Conservation (phyloP, 2,113 vertebrate genomes). For the Hemiscyllium ocellatum region DNA sequence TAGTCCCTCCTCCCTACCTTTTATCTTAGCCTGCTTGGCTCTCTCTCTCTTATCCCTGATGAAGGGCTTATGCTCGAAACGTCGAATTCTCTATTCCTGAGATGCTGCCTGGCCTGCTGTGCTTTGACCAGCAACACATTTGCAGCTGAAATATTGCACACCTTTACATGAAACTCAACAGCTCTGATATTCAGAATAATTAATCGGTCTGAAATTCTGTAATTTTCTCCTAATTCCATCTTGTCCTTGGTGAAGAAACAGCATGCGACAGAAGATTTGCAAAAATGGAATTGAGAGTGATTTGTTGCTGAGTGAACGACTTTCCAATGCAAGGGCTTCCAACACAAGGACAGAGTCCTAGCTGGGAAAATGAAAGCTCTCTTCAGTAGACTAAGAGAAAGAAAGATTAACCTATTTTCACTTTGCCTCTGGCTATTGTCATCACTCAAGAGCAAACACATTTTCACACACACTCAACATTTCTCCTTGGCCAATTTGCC, state of each 20-base stretch:
- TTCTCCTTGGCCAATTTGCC: background rate
- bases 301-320: background rate
- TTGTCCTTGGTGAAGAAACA: background rate
- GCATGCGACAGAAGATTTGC: background rate
- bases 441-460: background rate
- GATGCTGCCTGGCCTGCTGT: no score
- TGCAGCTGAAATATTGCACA: background rate
- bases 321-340: background rate
- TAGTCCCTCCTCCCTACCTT: no score
- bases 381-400: background rate
- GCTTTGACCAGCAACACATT: no score
- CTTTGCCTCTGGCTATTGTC: background rate
- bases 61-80: no score
- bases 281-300: background rate
- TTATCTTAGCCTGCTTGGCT: no score
- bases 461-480: background rate
- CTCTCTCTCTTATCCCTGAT: no score
- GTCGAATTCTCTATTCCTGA: no score
- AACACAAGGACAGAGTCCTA: background rate
- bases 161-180: background rate
- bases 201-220: background rate
- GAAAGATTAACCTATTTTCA: background rate
- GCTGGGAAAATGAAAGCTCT: background rate
- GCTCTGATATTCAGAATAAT: background rate
- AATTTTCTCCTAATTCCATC: background rate